Evolutionary conservation across 2,888 invertebrate genomes (phyloP).

Genomic region (Creontiades dilutus): DNA sequence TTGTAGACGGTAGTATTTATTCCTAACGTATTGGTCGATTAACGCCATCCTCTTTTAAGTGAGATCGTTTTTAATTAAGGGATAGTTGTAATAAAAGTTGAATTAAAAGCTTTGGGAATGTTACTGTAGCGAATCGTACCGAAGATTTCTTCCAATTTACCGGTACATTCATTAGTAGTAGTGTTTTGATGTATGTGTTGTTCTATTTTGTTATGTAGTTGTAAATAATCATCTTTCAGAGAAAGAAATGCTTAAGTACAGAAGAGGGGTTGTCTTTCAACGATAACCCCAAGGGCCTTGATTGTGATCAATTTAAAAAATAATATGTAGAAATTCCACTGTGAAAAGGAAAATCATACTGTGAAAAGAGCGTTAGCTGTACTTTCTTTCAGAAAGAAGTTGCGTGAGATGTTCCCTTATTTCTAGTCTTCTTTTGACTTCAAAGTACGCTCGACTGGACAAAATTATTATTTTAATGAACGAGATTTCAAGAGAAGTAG

Average conservation of each 20-base stretch:
- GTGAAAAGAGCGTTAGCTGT: neutral
- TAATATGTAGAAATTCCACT: neutral
- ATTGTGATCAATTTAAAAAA: slow-evolving; percentile 31
- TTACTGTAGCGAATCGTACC: slow-evolving; percentile 48
- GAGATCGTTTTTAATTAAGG: slow-evolving; percentile 30
- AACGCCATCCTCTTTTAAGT: slow-evolving; percentile 56
- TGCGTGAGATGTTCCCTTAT: neutral
- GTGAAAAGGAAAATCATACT: neutral
- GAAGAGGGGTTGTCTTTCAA: neutral
- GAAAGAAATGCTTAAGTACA: neutral
- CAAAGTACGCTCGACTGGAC: slow-evolving; percentile 38
- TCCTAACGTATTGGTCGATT: slow-evolving; percentile 63
- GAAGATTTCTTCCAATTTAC: slow-evolving; percentile 16
- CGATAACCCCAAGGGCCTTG: slow-evolving; percentile 4
- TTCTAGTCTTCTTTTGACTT: slow-evolving; percentile 59
- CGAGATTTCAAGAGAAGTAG: neutral
- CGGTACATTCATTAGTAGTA: slow-evolving; percentile 25
- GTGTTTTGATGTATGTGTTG: slow-evolving; percentile 34
- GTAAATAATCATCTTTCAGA: slow-evolving; percentile 30
- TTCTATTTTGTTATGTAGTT: slow-evolving; percentile 37
- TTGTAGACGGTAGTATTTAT: slow-evolving; percentile 42
- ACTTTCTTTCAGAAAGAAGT: neutral
- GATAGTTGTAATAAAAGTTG: slow-evolving; percentile 24
- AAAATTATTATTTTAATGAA: slow-evolving; percentile 1
- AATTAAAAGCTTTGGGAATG: slow-evolving; percentile 58